Base-by-base conservation (phyloP, 2,797 vertebrate genomes). In the Anguilla anguilla region DNA sequence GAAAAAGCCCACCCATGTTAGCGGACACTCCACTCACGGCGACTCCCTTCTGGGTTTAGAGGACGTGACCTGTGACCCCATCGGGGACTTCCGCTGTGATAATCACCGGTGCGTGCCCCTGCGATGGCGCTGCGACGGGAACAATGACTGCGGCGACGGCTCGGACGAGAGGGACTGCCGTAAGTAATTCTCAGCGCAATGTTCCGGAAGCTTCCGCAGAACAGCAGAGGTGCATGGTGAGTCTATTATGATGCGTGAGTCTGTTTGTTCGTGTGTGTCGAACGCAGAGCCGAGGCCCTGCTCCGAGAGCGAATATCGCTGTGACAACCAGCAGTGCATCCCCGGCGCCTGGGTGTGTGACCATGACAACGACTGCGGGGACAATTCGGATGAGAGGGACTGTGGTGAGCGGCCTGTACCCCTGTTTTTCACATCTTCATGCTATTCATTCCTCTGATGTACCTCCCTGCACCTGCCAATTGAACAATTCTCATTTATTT, bases 331-430 rank as follows among this genome's bases (percentile, higher is more conserved):
- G 0, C 93, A 93, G 89, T 95, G 95, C 91, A 92, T 96, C 89
- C 93, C 94, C 51, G 94, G 94, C 35, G 94, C 86, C 88, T 96
- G 95, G 94, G 93, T 94, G 83, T 96, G 95, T 89, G 91, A 96
- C 93, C 93, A 96, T 86, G 89, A 94, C 53, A 94, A 96, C 35
- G 92, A 96, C 91, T 96, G 95, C 0, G 94, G 95, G 19, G 95
- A 96, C 90, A 94, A 94, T 89, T 96, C 95, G 0, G 95, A 96
- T 0, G 95, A 96, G 85, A 92, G 94, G 72, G 95, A 95, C 89
- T 96, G 95, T n/a, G 95, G 95, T 96, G 87, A 92, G 93, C 43
- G 81, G 53, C 46, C 46, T 53, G 17, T 5, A 51, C 31, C 35
- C 83, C 15, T 35, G 28, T 11, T 9, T 64, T 85, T 64, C 28